Base-by-base conservation (phyloP, 2,797 vertebrate genomes). In the Clarias laeviceps region DNA sequence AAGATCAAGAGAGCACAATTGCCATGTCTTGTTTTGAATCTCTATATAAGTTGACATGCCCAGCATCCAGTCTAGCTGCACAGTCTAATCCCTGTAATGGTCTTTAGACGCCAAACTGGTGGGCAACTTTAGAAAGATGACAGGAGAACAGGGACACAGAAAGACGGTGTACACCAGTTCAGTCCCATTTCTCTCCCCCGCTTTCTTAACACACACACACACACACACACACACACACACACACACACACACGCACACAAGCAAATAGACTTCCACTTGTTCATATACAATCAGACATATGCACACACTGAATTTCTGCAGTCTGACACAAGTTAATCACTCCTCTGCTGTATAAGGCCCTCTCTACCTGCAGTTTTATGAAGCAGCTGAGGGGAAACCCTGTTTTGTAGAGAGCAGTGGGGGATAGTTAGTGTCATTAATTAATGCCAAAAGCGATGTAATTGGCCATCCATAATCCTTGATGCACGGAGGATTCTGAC, bases 1-100 rank as follows among this genome's bases (percentile, higher is more conserved):
- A 87, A 88, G 87, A 87, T 85, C 91, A 86, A 82, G 80, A 90
- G 89, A 92, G 88, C 87, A 91, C 87, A 56, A 87, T 91, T 85
- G 74, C 80, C 29, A 85, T 89, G 93, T 93, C 92, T 89, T 82
- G 82, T 91, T 92, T 94, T 96, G 95, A 96, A 93, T 92, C 88
- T 93, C 91, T 91, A 96, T 93, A 80, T 88, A 92, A 96, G 92
- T 91, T 96, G 95, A 95, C 96, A 96, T 93, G 90, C 88, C 90
- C 94, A 94, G 95, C 95, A 81, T 94, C 93, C 95, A 94, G 94
- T 95, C 96, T 93, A 93, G 91, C 93, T 92, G 91, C 90, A 57
- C 90, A 87, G 93, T 88, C 90, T 97, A 97, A 97, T 97, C 96
- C 96, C 93, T 96, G 93, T 98, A 97, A 97, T 97, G 95, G 91